A percentile compares a stretch with the other conserved stretches of the same genome.
phyloP scores from a whole-genome alignment of 2,113 vertebrate species.

The Chrysemys picta region DNA sequence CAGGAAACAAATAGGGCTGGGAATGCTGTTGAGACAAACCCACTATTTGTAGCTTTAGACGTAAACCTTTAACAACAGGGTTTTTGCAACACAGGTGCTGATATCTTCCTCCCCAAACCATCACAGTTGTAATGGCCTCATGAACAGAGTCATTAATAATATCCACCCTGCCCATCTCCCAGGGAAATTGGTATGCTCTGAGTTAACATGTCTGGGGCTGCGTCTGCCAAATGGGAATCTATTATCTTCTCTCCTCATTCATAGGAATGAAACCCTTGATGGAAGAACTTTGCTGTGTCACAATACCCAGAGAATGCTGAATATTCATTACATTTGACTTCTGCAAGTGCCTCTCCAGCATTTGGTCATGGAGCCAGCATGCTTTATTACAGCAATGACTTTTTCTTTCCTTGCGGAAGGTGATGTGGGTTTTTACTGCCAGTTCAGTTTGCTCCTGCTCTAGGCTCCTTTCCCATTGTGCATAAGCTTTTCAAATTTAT shows the following conservation, averaged over 20 bases:
- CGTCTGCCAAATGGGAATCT: slow-evolving; percentile 50
- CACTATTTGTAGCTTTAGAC: not conserved
- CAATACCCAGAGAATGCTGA: slow-evolving; percentile 47
- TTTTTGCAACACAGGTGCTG: not conserved
- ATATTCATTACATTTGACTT: slow-evolving; percentile 58
- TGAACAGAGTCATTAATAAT: slow-evolving; percentile 44
- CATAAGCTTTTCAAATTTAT: slow-evolving; percentile 31
- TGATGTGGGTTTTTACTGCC: not conserved
- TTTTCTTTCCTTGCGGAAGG: slow-evolving; percentile 7
- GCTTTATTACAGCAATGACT: slow-evolving; percentile 37
- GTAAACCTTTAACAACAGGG: not conserved
- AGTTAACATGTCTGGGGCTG: slow-evolving; percentile 36
- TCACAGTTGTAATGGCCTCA: not conserved
- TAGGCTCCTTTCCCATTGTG: not conserved
- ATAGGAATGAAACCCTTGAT: slow-evolving; percentile 47
- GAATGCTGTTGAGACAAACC: not conserved
- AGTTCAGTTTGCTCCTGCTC: slow-evolving; percentile 5
- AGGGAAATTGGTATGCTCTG: slow-evolving; percentile 9
- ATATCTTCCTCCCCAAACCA: not conserved
- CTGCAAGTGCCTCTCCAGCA: slow-evolving; percentile 41
- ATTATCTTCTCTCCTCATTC: slow-evolving; percentile 62
- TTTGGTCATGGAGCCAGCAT: not conserved
- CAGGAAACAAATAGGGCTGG: not conserved
- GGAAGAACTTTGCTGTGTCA: slow-evolving; percentile 55
- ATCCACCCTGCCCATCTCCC: not conserved